Evolutionary conservation across 2,797 vertebrate genomes (phyloP), one percentile per base, ranked within the genome.

Genomic region (Pogonophryne albipinna): DNA sequence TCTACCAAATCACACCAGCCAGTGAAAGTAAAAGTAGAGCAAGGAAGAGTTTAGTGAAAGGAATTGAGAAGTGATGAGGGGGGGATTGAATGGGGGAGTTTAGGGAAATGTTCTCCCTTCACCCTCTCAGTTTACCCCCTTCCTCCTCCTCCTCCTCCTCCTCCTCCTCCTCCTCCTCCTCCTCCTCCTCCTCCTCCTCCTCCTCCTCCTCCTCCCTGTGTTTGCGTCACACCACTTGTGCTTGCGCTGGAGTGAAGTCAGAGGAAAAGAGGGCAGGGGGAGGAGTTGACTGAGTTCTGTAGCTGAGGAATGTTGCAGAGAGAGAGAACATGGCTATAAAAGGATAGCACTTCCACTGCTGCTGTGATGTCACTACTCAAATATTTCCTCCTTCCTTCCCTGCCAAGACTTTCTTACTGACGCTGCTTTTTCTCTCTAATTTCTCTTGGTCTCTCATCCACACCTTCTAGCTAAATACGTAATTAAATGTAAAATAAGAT

Each of bases 311-410:
- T 96, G 93, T 89, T 84, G 80, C 82, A 42, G 67, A 84, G 85
- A 85, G 84, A 86, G 82, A 78, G 87, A 93, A 94, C 89, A 90
- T 93, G 92, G 80, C 95, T 94, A 95, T 95, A 96, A 95, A 96
- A 95, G 95, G 95, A 91, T 74, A 68, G 85, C 89, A 94, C 95
- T 95, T 96, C 95, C 95, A 93, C 88, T 6, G 77, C 20, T 27
- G 76, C 82, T 81, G 85, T 93, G 91, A 94, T 94, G 94, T 96
- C 94, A 95, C 83, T 66, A 44, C 70, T 80, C 74, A 94, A 82
- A 86, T 84, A 95, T 95, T 93, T 93, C 86, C 88, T 86, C 71
- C 84, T 89, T 89, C 87, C 83, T 88, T 85, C 68, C 59, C 78
- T 72, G 72, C 80, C 76, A 89, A 67, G 27, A 79, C 74, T 69